Conservation (phyloP, 2,113 vertebrate genomes). For the Megaceryle torquata region DNA sequence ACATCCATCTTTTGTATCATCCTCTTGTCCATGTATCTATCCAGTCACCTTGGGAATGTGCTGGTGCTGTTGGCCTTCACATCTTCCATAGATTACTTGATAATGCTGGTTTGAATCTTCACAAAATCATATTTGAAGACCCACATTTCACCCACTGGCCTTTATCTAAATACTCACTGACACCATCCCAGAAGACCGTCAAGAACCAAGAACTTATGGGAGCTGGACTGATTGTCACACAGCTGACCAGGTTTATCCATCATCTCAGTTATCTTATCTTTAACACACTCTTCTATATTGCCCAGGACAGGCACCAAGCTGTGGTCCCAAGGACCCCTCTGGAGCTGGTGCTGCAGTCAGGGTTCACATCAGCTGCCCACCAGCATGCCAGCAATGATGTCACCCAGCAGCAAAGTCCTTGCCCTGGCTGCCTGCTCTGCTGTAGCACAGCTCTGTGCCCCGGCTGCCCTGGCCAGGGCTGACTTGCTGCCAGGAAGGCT, state of each 20-base stretch:
- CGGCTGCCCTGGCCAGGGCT: fast-evolving
- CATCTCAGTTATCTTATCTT: background rate
- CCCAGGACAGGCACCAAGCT: background rate
- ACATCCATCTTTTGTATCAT: fast-evolving
- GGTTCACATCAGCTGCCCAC: fast-evolving
- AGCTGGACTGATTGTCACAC: background rate
- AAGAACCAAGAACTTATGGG: background rate
- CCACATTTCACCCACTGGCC: background rate
- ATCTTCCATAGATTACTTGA: background rate
- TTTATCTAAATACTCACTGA: background rate
- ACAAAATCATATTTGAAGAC: background rate
- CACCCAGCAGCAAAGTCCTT: too few species aligned
- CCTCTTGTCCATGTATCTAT: background rate
- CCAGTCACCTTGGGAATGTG: background rate
- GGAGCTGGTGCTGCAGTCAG: fast-evolving
- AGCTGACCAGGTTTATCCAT: background rate
- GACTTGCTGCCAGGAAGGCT: background rate
- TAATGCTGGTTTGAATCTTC: background rate
- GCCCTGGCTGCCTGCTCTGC: background rate
- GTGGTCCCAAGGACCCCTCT: background rate
- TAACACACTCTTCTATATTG: background rate
- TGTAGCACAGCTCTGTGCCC: too few species aligned
- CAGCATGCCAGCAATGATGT: fast-evolving
- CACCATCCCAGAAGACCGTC: background rate
- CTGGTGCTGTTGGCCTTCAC: background rate